A percentile compares a stretch with the other conserved stretches of the same genome.
Evolutionary conservation across 2,888 invertebrate genomes (phyloP).

Genomic region (Cephus runcator): DNA sequence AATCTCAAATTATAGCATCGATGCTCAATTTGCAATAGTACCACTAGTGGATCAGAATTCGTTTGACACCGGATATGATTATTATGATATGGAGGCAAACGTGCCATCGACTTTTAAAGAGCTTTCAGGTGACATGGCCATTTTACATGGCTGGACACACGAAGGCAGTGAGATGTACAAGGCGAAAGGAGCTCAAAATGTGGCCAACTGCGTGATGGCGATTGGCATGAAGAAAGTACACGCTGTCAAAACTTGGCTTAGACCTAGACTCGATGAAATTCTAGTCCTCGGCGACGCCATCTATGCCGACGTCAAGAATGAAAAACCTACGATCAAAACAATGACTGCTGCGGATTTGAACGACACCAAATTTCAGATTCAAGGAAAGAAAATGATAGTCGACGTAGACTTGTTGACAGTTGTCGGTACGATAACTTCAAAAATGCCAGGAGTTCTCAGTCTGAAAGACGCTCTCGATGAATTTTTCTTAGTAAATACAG

Average conservation of each 20-base stretch:
- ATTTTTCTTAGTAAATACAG: conserved; percentile 50
- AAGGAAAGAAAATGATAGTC: conserved; percentile 40
- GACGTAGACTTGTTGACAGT: conserved; percentile 52
- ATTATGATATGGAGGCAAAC: conserved; percentile 50
- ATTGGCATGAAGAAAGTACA: conserved; percentile 47
- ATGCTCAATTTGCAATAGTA: conserved; percentile 42
- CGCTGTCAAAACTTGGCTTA: conserved; percentile 53
- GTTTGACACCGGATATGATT: conserved; percentile 50
- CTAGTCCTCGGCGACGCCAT: conserved; percentile 45
- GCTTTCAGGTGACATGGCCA: conserved; percentile 32
- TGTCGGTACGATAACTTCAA: conserved; percentile 52
- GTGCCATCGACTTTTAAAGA: conserved; percentile 51
- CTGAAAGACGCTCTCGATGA: conserved; percentile 49
- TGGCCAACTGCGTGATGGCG: conserved; percentile 50
- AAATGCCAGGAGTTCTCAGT: conserved; percentile 42
- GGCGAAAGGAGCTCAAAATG: conserved; percentile 50
- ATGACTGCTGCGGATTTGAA: conserved; percentile 51
- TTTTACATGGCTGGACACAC: conserved; percentile 55
- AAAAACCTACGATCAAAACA: conserved; percentile 42
- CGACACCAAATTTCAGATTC: conserved; percentile 39
- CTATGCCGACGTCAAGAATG: conserved; percentile 37
- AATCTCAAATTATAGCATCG: conserved; percentile 52
- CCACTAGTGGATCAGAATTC: conserved; percentile 39
- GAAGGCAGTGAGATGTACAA: conserved; percentile 49
- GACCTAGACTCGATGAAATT: conserved; percentile 51